Percentiles rank a stretch among this genome's conserved stretches.
Evolutionary conservation across 2,113 vertebrate species (phyloP).

Genomic region (Gymnogyps californianus): DNA sequence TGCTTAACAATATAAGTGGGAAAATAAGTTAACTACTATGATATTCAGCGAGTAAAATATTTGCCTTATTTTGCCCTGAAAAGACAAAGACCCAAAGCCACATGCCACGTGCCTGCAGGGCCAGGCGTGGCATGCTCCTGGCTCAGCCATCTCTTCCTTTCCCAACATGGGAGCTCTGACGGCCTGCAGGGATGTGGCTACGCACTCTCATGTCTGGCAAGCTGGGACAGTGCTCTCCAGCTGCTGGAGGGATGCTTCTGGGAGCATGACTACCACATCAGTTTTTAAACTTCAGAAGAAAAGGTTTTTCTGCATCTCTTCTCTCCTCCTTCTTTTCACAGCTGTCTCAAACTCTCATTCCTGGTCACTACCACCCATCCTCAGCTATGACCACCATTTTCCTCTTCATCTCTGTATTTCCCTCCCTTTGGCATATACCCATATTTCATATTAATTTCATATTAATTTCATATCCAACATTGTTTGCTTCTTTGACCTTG

Average conservation of each 20-base stretch:
- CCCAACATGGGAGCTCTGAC: not conserved
- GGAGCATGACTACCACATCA: not conserved
- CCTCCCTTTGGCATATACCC: not conserved
- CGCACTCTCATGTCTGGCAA: not conserved
- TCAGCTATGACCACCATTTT: not conserved
- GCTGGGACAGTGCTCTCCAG: not conserved
- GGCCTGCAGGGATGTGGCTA: not conserved
- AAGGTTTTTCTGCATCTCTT: not conserved
- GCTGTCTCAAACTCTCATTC: not conserved
- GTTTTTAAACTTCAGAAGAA: not conserved
- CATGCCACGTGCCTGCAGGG: not conserved
- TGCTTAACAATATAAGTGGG: not conserved
- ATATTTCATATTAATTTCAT: not conserved
- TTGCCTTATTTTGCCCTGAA: not conserved
- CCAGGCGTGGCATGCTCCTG: fast-evolving
- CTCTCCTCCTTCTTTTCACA: not conserved
- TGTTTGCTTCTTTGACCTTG: not conserved
- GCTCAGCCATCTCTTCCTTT: not conserved
- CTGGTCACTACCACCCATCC: not conserved
- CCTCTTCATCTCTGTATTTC: not conserved
- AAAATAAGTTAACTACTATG: not conserved
- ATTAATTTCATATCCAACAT: not conserved
- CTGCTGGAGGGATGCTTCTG: not conserved
- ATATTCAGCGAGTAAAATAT: not conserved
- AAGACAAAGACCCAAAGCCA: not conserved